Evolutionary conservation across 1,140 invertebrate genomes (phyloP), one percentile per base, ranked within the genome.

Genomic region (Drosophila ogumai): DNA sequence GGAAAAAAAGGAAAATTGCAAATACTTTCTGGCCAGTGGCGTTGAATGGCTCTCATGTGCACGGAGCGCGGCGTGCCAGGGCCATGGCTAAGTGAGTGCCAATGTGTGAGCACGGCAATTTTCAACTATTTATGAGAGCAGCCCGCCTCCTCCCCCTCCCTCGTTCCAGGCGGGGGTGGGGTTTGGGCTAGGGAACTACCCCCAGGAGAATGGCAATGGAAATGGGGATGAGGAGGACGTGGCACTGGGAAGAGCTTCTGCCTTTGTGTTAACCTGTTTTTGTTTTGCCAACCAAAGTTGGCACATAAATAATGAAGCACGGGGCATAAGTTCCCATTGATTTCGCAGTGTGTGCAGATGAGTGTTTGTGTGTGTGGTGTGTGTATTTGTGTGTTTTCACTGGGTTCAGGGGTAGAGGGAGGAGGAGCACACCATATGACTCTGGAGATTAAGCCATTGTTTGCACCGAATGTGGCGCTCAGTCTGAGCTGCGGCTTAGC

Each of bases 381-480:
- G 38, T 60, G 17, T 61, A 58, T 50, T 12, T 47, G 28, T 60
- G 47, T 74, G 32, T 56, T 19, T 50, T 28, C 47, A 9, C 15
- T 49, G 15, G 22, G 15, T 6, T 28, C 0, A 57, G 46, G 63
- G 44, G 34, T 65, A n/a, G 54, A 46, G 50, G 41, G 41, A 8
- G 41, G 41, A 8, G 34, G 58, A 56, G 65, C 60, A 56, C 34
- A 73, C 82, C 81, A 86, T 90, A 90, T 90, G 87, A 91, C 86
- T 86, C 86, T 77, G 58, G 87, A 91, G 85, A 90, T 90, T 90
- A 90, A 91, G 87, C 82, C 65, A 87, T 90, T 90, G 87, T 91
- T 90, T 82, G 76, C 74, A 64, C 75, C 73, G 64, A 64, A 84
- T 65, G 46, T 56, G 80, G 64, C 57, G 79, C 64, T 77, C 77